A percentile compares a stretch with the other conserved stretches of the same genome.
These are phyloP conservation scores for Eupithecia inturbata DNA, from an alignment of 2,888 invertebrate species.

Conservation along the genomic window DNA sequence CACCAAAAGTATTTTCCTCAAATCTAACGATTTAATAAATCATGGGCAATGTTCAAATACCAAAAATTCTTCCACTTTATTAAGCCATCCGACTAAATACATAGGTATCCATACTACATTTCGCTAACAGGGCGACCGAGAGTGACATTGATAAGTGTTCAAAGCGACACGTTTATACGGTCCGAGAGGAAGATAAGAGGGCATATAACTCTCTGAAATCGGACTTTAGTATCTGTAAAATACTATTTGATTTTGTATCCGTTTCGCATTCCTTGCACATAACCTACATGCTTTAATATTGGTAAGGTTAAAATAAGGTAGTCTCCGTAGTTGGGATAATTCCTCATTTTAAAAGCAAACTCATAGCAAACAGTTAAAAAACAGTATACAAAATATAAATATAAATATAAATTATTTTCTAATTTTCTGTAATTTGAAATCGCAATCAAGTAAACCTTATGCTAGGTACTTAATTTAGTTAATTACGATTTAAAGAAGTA, in stretches of 20 bases:
- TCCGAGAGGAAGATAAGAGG: conserved; percentile 63
- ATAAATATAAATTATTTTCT: too few species aligned
- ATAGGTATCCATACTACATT: conserved; percentile 61
- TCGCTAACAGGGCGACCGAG: conserved; percentile 66
- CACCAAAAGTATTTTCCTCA: not conserved
- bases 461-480: too few species aligned
- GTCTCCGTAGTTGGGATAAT: too few species aligned
- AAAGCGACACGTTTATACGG: conserved; percentile 66
- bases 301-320: too few species aligned
- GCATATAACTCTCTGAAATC: conserved; percentile 59
- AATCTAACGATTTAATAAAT: conserved; percentile 33
- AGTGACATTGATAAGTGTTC: conserved; percentile 73
- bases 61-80: conserved; percentile 73
- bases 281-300: too few species aligned
- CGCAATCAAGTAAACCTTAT: too few species aligned
- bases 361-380: too few species aligned
- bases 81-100: conserved; percentile 68
- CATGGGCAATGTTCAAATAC: conserved; percentile 63
- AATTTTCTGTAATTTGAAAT: too few species aligned
- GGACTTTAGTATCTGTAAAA: conserved; percentile 37
- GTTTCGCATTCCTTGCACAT: not conserved
- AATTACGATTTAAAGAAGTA: not conserved
- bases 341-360: too few species aligned
- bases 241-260: conserved; percentile 35
- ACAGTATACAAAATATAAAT: too few species aligned